Evolutionary conservation across 2,888 invertebrate species (phyloP).

Genomic region (Chydorus sphaericus): DNA sequence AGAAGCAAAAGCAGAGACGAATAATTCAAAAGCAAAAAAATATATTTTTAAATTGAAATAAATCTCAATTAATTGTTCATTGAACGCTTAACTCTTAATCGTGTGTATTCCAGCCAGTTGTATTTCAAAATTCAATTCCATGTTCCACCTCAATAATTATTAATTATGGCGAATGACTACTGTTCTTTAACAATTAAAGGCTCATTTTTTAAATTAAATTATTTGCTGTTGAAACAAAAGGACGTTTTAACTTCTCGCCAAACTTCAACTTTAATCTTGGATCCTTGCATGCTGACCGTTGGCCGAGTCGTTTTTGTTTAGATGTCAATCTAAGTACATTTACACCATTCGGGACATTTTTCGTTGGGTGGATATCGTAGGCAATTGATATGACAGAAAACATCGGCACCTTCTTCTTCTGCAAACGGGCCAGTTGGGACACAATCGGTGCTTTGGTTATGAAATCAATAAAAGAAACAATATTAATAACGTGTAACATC

Average conservation of each 20-base stretch:
- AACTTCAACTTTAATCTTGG: background rate
- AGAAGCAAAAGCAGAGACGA: constrained; percentile 8
- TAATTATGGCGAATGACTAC: no score
- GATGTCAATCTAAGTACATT: constrained; percentile 19
- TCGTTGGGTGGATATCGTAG: constrained; percentile 54
- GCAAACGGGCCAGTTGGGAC: constrained; percentile 61
- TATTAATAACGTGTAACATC: background rate
- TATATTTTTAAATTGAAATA: background rate
- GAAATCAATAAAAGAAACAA: constrained; percentile 36
- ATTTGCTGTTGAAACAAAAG: no score
- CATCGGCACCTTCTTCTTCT: constrained; percentile 57
- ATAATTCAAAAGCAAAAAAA: background rate
- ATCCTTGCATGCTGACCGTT: no score
- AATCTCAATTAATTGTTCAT: background rate
- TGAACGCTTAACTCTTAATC: no score
- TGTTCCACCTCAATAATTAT: no score
- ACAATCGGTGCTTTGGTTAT: constrained; percentile 51
- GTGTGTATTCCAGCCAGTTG: no score
- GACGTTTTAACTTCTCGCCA: no score
- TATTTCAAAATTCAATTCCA: no score
- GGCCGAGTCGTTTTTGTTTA: no score
- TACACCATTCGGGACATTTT: constrained; percentile 55
- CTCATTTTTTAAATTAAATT: no score
- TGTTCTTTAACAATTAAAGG: no score
- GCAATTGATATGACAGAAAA: constrained; percentile 74